Conservation (phyloP, 2,888 invertebrate genomes). For the Drosophila gaucha region DNA sequence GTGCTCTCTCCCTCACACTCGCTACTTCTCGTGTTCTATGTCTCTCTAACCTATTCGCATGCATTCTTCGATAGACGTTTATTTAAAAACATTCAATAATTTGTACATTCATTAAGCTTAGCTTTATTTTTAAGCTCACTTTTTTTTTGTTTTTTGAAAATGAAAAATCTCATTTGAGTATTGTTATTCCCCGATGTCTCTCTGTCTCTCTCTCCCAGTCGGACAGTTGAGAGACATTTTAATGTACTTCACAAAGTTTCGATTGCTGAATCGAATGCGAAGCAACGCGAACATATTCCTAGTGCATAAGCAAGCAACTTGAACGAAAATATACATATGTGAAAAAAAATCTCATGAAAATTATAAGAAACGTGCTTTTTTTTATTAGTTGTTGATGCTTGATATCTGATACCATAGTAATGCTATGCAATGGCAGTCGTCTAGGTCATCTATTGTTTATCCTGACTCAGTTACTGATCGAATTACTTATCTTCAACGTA, state of each 20-base stretch:
- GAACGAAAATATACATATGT: slow-evolving; percentile 23
- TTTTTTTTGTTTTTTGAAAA: slow-evolving; percentile 10
- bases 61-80: slow-evolving; percentile 4
- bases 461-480: too few relatives aligned
- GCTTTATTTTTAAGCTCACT: slow-evolving; percentile 24
- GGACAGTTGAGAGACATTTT: slow-evolving; percentile 3
- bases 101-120: slow-evolving; percentile 48
- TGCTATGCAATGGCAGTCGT: too few relatives aligned
- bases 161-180: slow-evolving; percentile 31
- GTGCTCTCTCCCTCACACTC: neutral
- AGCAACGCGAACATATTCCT: slow-evolving; percentile 45
- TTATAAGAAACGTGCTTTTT: neutral
- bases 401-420: too few relatives aligned
- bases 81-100: slow-evolving; percentile 22
- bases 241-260: slow-evolving; percentile 6
- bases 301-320: slow-evolving; percentile 25
- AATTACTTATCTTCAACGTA: too few relatives aligned
- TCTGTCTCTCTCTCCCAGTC: slow-evolving; percentile 4
- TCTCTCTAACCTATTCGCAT: slow-evolving; percentile 31
- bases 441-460: too few relatives aligned
- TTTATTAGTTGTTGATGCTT: too few relatives aligned
- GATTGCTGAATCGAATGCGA: slow-evolving; percentile 17
- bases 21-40: neutral
- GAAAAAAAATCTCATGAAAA: slow-evolving; percentile 25
- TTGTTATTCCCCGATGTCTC: slow-evolving; percentile 24